These are phyloP conservation scores for Neoitamus cyanurus DNA, from an alignment of 2,888 invertebrate genomes.

Conservation along the genomic window DNA sequence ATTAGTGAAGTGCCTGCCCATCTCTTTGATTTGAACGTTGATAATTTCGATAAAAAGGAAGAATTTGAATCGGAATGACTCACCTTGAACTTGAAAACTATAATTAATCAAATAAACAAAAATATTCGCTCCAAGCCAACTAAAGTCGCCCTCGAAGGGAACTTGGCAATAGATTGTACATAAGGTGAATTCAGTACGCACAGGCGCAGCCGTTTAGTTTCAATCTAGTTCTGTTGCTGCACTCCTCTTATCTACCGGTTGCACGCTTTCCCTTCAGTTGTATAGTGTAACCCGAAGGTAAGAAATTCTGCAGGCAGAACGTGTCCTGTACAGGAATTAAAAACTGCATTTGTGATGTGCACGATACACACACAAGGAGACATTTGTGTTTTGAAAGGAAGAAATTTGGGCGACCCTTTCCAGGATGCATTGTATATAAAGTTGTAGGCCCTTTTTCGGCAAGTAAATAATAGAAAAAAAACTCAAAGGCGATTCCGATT, in stretches of 20 bases:
- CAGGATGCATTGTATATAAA: background rate
- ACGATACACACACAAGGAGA: background rate
- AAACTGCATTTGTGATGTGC: background rate
- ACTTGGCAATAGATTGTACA: background rate
- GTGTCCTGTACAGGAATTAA: slow-evolving; percentile 12
- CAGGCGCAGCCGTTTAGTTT: slow-evolving; percentile 17
- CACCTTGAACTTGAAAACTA: slow-evolving; percentile 24
- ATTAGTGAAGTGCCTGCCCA: background rate
- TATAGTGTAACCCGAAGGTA: background rate
- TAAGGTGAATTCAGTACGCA: background rate
- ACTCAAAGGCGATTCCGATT: background rate
- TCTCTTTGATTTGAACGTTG: background rate
- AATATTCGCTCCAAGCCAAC: background rate
- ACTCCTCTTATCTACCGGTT: background rate
- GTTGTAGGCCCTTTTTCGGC: background rate
- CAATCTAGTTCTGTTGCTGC: background rate
- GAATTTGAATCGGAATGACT: background rate
- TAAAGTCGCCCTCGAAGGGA: background rate
- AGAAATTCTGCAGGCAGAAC: background rate
- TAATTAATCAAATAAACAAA: slow-evolving; percentile 19
- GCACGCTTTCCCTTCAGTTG: background rate
- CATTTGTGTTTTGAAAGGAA: background rate
- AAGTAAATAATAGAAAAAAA: background rate
- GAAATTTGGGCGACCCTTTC: slow-evolving; percentile 19
- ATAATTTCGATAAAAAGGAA: background rate